phyloP scores from a whole-genome alignment of 53 echinoderm and acorn worm genomes.

The Arbacia lixula region DNA sequence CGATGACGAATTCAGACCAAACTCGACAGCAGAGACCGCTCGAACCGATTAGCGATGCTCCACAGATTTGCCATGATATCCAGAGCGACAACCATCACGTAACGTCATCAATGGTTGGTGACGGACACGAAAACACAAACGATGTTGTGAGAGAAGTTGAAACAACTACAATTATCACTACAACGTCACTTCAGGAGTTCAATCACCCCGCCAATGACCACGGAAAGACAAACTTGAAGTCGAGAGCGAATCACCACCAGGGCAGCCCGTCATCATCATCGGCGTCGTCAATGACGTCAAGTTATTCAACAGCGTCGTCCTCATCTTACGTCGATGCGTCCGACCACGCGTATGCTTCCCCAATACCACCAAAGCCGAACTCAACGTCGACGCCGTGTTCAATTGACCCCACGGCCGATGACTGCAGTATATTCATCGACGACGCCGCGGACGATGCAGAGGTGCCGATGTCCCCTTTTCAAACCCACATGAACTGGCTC shows the following conservation, averaged over 20 bases:
- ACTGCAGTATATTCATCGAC: slow-evolving; percentile 12
- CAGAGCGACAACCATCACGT: too few relatives aligned
- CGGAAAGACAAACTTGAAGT: too few relatives aligned
- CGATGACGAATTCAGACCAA: background rate
- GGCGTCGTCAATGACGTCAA: slow-evolving; percentile 14
- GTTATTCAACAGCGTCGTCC: background rate
- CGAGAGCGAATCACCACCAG: background rate
- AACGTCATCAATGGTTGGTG: too few relatives aligned
- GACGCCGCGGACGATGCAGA: background rate
- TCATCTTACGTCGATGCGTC: background rate
- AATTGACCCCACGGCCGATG: background rate
- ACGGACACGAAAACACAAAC: too few relatives aligned
- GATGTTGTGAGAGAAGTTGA: too few relatives aligned
- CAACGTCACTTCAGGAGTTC: too few relatives aligned
- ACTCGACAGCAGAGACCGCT: background rate
- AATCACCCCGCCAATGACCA: too few relatives aligned
- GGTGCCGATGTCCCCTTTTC: slow-evolving; percentile 9
- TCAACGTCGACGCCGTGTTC: background rate
- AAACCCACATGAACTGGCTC: slow-evolving; percentile 37
- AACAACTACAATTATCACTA: too few relatives aligned
- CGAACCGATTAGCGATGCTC: slow-evolving; percentile 1
- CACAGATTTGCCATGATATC: too few relatives aligned
- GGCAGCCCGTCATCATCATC: slow-evolving; percentile 18
- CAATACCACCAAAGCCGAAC: background rate
- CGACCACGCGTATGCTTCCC: slow-evolving; percentile 12